A percentile compares a stretch with the other conserved stretches of the same genome.
Conservation (phyloP, 2,797 vertebrate species). For the Phyllotis vaccarum region DNA sequence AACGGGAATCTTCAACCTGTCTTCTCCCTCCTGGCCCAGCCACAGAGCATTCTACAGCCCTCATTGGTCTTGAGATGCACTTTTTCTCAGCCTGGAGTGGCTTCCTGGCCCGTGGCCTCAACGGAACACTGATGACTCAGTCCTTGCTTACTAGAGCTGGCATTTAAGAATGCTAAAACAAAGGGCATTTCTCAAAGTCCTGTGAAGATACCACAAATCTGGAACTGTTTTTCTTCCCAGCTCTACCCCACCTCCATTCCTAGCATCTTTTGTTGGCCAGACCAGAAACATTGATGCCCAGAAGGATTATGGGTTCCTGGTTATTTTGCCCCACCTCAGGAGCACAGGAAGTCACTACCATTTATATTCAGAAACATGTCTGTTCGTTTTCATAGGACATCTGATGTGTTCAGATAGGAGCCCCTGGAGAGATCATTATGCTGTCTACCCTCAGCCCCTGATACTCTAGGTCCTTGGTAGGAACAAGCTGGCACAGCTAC, state of each 20-base stretch:
- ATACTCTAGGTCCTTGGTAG: constrained; percentile 8
- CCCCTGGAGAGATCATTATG: not conserved
- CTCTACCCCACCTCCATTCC: not conserved
- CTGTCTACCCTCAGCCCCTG: not conserved
- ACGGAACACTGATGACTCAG: constrained; percentile 13
- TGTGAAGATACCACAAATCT: constrained; percentile 50
- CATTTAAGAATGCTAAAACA: constrained; percentile 58
- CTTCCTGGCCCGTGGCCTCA: constrained; percentile 27
- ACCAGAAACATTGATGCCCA: constrained; percentile 29
- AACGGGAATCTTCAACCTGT: not conserved
- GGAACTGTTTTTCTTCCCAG: not conserved
- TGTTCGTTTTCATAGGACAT: constrained; percentile 5
- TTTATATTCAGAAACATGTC: constrained; percentile 8
- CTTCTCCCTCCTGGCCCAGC: constrained; percentile 10
- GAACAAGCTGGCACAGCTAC: not conserved
- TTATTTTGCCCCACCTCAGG: constrained; percentile 38
- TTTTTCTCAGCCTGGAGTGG: constrained; percentile 33
- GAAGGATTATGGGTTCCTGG: constrained; percentile 21
- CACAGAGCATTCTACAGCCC: not conserved
- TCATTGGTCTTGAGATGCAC: constrained; percentile 39
- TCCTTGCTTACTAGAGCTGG: constrained; percentile 28
- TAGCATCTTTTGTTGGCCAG: constrained; percentile 28
- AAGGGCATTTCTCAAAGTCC: constrained; percentile 39
- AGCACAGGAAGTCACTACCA: constrained; percentile 20
- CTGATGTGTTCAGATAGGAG: not conserved